Evolutionary conservation across 2,888 invertebrate genomes (phyloP).

Genomic region (Agrenia bidenticulata): DNA sequence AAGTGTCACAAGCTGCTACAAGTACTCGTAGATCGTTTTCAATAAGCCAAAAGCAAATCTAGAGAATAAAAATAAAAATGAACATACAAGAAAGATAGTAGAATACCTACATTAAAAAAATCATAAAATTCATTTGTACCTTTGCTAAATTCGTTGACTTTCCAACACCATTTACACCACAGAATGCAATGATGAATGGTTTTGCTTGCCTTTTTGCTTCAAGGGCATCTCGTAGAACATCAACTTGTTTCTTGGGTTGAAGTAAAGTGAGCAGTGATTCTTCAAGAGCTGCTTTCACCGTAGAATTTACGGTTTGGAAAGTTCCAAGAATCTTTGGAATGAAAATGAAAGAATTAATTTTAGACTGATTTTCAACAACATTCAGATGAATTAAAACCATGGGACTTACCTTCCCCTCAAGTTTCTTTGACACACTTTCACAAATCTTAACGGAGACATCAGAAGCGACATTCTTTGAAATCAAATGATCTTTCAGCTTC

Average conservation of each 20-base stretch:
- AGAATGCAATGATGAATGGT: constrained; percentile 96
- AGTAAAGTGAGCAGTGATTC: constrained; percentile 91
- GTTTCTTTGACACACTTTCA: constrained; percentile 83
- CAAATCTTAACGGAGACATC: constrained; percentile 94
- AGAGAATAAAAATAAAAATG: too few species aligned
- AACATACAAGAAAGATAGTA: not conserved
- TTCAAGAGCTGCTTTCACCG: constrained; percentile 81
- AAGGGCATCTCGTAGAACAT: constrained; percentile 92
- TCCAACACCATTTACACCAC: constrained; percentile 98
- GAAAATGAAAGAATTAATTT: not conserved
- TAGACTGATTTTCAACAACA: too few species aligned
- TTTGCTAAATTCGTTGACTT: constrained; percentile 99
- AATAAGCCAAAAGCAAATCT: constrained; percentile 97
- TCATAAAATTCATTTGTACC: constrained; percentile 57
- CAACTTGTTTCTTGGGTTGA: constrained; percentile 90
- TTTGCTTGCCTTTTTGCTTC: constrained; percentile 76
- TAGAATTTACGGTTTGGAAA: constrained; percentile 86
- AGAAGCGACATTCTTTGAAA: constrained; percentile 94
- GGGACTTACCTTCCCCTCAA: constrained; percentile 73
- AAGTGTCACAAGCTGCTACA: constrained; percentile 99
- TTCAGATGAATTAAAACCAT: too few species aligned
- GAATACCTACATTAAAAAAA: too few species aligned
- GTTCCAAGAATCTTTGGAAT: constrained; percentile 74
- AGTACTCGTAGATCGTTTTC: constrained; percentile 94
- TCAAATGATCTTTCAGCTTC: constrained; percentile 92